Evolutionary conservation across 2,888 invertebrate genomes (phyloP).

Genomic region (Limenitis camilla): DNA sequence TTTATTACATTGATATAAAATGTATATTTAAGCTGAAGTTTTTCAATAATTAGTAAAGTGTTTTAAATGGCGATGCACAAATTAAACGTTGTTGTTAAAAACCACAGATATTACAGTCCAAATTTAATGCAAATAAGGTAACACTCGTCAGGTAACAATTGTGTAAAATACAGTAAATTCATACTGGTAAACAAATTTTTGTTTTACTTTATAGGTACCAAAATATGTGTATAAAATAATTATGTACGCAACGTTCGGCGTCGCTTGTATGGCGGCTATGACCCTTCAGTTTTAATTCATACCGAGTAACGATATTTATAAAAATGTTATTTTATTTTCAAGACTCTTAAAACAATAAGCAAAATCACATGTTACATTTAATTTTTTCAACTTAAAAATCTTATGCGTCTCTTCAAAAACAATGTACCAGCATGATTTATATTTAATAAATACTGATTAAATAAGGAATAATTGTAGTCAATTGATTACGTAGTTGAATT

Average conservation of each 20-base stretch:
- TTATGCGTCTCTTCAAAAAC: conserved; percentile 10
- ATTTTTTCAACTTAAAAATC: conserved; percentile 2
- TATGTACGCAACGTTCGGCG: conserved; percentile 1
- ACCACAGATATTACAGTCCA: no score
- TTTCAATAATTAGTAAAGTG: no score
- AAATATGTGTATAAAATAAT: neutral
- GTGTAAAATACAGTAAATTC: neutral
- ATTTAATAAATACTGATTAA: conserved; percentile 4
- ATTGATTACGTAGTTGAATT: conserved; percentile 6
- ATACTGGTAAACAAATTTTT: neutral
- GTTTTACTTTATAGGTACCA: no score
- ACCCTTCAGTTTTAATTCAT: conserved; percentile 7
- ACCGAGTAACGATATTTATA: conserved; percentile 6
- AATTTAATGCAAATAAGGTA: no score
- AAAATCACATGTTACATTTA: conserved; percentile 11
- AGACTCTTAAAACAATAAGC: conserved; percentile 9
- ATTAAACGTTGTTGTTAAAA: no score
- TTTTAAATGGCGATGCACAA: no score
- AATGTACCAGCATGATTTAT: conserved; percentile 3
- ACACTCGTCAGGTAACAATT: no score
- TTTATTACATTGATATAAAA: no score
- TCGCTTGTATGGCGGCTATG: conserved; percentile 6
- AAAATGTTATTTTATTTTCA: conserved; percentile 8
- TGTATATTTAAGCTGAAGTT: no score
- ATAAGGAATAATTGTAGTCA: conserved; percentile 5